phyloP scores from a whole-genome alignment of 2,888 invertebrate genomes.

The Drosophila tanythrix region DNA sequence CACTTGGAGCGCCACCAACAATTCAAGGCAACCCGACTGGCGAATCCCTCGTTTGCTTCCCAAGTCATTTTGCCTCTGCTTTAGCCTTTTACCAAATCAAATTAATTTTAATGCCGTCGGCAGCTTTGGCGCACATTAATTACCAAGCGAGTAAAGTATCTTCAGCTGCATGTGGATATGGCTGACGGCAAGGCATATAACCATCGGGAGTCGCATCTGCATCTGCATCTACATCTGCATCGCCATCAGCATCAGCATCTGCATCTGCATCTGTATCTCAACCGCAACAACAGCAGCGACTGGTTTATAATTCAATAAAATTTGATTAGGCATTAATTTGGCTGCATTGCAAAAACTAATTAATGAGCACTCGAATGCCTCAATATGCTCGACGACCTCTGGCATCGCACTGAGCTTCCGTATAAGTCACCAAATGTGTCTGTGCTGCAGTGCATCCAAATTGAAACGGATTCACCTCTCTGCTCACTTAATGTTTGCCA shows the following conservation, averaged over 20 bases:
- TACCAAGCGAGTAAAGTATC: conserved; percentile 31
- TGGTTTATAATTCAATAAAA: conserved; percentile 81
- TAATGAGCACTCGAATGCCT: conserved; percentile 66
- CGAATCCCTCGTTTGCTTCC: conserved; percentile 29
- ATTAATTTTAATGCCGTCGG: conserved; percentile 70
- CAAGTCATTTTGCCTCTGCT: conserved; percentile 26
- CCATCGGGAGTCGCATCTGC: conserved; percentile 4
- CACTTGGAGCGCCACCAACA: conserved; percentile 54
- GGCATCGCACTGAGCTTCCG: conserved; percentile 49
- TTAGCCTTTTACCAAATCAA: conserved; percentile 59
- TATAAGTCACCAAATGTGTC: conserved; percentile 18
- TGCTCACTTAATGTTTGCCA: conserved; percentile 4
- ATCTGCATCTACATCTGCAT: conserved; percentile 51
- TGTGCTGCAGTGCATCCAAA: not conserved
- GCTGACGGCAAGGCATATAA: conserved; percentile 1
- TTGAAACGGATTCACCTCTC: not conserved
- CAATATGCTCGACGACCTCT: conserved; percentile 19
- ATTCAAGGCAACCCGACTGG: conserved; percentile 15
- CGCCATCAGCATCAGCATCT: not conserved
- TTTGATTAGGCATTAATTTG: conserved; percentile 80
- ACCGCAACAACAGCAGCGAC: conserved; percentile 42
- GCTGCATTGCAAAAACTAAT: conserved; percentile 67
- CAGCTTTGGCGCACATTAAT: conserved; percentile 67
- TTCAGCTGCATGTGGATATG: conserved; percentile 4
- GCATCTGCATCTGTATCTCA: conserved; percentile 7